phyloP scores from a whole-genome alignment of 2,797 vertebrate genomes.

The Tachyglossus aculeatus region DNA sequence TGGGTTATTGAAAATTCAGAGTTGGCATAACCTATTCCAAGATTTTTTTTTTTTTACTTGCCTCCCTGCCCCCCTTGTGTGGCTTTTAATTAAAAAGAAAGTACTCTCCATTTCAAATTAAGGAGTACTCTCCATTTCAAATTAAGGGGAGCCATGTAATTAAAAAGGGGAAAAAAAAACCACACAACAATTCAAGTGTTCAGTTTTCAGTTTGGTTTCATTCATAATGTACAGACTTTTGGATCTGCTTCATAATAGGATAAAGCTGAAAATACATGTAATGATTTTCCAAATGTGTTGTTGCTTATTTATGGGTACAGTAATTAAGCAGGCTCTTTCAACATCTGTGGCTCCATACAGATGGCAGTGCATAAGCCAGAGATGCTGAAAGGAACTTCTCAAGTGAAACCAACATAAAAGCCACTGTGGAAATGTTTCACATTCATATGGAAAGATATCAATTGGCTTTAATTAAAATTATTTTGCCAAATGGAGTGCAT shows the following conservation, averaged over 20 bases:
- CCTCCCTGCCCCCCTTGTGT: background rate
- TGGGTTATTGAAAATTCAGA: background rate
- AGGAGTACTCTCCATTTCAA: background rate
- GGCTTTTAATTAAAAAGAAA: background rate
- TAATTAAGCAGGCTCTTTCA: background rate
- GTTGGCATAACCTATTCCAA: too few relatives aligned
- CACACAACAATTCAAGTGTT: too few relatives aligned
- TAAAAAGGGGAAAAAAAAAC: too few relatives aligned
- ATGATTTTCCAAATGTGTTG: background rate
- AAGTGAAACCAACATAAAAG: background rate
- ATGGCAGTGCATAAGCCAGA: background rate
- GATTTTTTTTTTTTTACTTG: too few relatives aligned
- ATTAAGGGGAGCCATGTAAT: background rate
- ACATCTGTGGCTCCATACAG: background rate
- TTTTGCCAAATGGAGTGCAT: too few relatives aligned
- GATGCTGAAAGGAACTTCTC: background rate
- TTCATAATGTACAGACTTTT: background rate
- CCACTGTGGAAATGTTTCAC: too few relatives aligned
- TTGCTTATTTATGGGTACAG: background rate
- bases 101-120: background rate
- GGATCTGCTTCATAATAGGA: background rate
- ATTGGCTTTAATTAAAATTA: too few relatives aligned
- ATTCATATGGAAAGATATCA: too few relatives aligned
- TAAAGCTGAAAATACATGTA: background rate
- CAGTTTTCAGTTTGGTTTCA: too few relatives aligned